Evolutionary conservation across 2,888 invertebrate species (phyloP).

Genomic region (Phania funesta): DNA sequence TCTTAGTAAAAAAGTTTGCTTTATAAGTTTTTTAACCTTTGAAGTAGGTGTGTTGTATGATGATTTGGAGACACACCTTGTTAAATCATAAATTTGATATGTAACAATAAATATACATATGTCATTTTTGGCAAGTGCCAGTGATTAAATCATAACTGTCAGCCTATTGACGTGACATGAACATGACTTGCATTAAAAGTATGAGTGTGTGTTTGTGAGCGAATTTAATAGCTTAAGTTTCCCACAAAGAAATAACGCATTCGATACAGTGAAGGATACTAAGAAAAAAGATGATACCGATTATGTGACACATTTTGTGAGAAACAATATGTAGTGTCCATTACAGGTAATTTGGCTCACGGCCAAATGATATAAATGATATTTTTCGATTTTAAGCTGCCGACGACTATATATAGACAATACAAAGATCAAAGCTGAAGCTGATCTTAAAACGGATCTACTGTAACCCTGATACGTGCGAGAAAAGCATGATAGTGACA

Average conservation of each 20-base stretch:
- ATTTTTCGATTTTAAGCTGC: too few species aligned
- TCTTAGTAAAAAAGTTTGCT: background rate
- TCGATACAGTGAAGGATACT: background rate
- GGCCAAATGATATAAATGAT: too few species aligned
- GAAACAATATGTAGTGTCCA: background rate
- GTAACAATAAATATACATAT: conserved; percentile 40
- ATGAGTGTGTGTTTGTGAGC: background rate
- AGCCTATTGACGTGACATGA: conserved; percentile 1
- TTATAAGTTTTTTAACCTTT: background rate
- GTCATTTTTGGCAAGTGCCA: conserved; percentile 31
- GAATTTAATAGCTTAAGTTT: background rate
- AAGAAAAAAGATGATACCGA: background rate
- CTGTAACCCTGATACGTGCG: too few species aligned
- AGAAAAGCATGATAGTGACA: too few species aligned
- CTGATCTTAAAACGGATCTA: too few species aligned
- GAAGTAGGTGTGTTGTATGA: background rate
- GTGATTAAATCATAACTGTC: conserved; percentile 39
- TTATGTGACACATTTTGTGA: background rate
- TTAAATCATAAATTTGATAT: background rate
- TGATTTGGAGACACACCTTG: background rate
- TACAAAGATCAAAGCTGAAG: too few species aligned
- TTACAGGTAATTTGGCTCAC: too few species aligned
- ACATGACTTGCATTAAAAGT: conserved; percentile 5
- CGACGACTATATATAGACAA: too few species aligned
- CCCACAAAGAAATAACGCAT: background rate